Evolutionary conservation across 2,888 invertebrate genomes (phyloP).

Genomic region (Psylliodes chrysocephalus): DNA sequence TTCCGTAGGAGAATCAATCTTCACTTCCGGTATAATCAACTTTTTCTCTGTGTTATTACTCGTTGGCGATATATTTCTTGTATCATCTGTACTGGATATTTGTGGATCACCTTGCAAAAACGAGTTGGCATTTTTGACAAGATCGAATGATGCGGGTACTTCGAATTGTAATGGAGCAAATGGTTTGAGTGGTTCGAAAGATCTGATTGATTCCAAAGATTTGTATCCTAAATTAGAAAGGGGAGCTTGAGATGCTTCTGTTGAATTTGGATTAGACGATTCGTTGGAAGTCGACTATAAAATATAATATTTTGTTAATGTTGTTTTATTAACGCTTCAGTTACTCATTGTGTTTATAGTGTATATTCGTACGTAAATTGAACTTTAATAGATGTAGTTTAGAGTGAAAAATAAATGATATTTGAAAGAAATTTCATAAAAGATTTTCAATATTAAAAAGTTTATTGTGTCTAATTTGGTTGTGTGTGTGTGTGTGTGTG

Average conservation of each 20-base stretch:
- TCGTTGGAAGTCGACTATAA: neutral
- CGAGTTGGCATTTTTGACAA: conserved; percentile 55
- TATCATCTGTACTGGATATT: neutral
- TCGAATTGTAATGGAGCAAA: conserved; percentile 60
- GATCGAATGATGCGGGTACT: conserved; percentile 58
- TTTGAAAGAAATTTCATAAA: too few species aligned
- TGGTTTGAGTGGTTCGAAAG: conserved; percentile 56
- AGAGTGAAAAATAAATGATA: too few species aligned
- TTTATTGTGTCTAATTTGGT: too few species aligned
- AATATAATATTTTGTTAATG: neutral
- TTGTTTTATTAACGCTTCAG: conserved; percentile 5
- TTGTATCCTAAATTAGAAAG: conserved; percentile 39
- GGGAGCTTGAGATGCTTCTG: conserved; percentile 27
- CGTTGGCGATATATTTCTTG: too few species aligned
- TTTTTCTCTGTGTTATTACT: conserved; percentile 1
- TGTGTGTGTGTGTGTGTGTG: too few species aligned
- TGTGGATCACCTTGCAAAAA: conserved; percentile 10
- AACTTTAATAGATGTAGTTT: too few species aligned
- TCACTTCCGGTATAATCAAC: conserved; percentile 13
- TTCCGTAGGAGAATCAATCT: conserved; percentile 14
- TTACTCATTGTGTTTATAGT: neutral
- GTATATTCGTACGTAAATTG: too few species aligned
- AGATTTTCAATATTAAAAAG: too few species aligned
- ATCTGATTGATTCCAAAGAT: conserved; percentile 55
- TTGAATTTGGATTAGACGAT: neutral